A percentile compares a stretch with the other conserved stretches of the same genome.
These are phyloP conservation scores for Parazoanthus atlanticus DNA, from an alignment of 92 coral and sea anemone species.

Conservation along the genomic window DNA sequence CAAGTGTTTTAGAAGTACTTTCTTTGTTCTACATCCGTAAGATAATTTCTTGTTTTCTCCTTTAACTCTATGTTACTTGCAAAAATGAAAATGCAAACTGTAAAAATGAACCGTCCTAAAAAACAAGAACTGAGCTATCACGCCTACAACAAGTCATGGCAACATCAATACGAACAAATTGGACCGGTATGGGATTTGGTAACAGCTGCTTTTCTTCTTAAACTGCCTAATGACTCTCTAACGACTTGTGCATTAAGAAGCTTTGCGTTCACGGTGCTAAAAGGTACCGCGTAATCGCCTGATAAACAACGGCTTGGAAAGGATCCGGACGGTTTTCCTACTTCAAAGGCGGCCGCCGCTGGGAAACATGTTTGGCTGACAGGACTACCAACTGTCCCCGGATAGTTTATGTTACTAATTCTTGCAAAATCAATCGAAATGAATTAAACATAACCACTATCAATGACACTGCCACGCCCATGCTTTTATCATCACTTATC, in stretches of 20 bases:
- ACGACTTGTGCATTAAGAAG: conserved; percentile 11
- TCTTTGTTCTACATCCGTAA: not conserved
- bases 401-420: not conserved
- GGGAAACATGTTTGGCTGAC: not conserved
- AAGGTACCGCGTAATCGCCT: not conserved
- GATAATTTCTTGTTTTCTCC: not conserved
- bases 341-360: conserved; percentile 6
- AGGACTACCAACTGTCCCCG: not conserved
- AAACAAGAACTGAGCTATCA: not conserved
- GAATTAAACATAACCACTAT: not conserved
- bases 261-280: not conserved
- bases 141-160: not conserved
- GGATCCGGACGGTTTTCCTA: not conserved
- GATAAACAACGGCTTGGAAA: not conserved
- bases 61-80: not conserved
- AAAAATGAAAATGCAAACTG: too few relatives aligned
- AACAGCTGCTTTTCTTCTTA: not conserved
- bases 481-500: too few relatives aligned
- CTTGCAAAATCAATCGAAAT: not conserved
- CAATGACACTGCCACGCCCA: not conserved
- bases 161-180: not conserved
- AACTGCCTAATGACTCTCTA: not conserved
- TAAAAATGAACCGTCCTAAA: too few relatives aligned
- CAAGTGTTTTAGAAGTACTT: too few relatives aligned
- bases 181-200: not conserved